Evolutionary conservation across 30 jellyfish, hydroid and myxozoan genomes (phyloP), one percentile per base, ranked within the genome.

Genomic region (Turritopsis dohrnii): DNA sequence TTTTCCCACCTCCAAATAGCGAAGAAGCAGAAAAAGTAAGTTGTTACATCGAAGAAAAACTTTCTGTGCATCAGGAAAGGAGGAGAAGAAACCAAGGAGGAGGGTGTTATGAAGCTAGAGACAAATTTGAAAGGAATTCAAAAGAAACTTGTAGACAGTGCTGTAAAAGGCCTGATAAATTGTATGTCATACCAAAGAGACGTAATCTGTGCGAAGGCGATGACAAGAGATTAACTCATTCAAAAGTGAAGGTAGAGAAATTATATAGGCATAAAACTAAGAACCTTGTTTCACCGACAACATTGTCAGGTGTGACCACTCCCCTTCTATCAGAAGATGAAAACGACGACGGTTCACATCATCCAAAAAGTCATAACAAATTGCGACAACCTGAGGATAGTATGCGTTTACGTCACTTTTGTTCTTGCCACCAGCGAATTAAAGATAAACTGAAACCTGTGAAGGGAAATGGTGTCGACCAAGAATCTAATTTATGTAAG

Each of bases 1-100:
- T 89, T n/a, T 81, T 89, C 54, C 96, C 96, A 1, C 96, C 96
- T 23, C 96, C 96, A 16, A 89, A 80, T 80, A 76, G 94, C 9
- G 96, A 89, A 53, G 96, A 89, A 52, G 96, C 96, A 21, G 96
- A 89, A 71, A 80, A 79, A n/a, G 72, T 89, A 24, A 76, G 94
- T 31, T 75, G 75, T 69, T 89, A 89, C 65, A 89, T 89, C 69
- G 84, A 89, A 53, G 94, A 89, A 65, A 89, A 85, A 76, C 84
- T 89, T 24, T 76, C 73, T 53, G 74, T 20, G 52, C 86, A 82
- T 65, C 28, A 69, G 19, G 77, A 69, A 27, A 23, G 9, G 22
- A 16, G 77, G 77, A 69, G 30, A 9, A 27, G 30, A 9, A 23
- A 23, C 19, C 73, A 60, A 0, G 31, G 9, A n/a, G 22, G 77